Percentiles rank a stretch among this genome's conserved stretches.
These are phyloP conservation scores for Planococcus citri DNA, from an alignment of 1,140 invertebrate species.

Conservation along the genomic window DNA sequence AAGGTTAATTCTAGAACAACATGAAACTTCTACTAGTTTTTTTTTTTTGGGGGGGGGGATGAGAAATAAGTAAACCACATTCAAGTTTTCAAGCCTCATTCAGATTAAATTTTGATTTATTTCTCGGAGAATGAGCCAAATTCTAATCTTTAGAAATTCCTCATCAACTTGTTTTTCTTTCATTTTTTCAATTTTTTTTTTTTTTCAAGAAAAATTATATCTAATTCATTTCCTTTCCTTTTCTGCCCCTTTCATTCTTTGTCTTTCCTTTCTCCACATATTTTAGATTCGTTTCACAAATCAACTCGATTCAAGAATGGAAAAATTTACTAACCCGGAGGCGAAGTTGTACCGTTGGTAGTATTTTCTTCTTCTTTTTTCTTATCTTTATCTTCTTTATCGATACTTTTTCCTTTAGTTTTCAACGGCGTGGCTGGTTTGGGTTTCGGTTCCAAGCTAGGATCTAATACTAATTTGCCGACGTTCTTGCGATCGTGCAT, in stretches of 20 bases:
- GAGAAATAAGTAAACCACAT: too few relatives aligned
- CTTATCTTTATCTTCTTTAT: slow-evolving; percentile 37
- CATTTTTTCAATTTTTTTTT: too few relatives aligned
- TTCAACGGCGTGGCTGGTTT: slow-evolving; percentile 62
- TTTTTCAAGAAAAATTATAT: background rate
- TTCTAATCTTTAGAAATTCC: too few relatives aligned
- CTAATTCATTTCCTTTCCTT: background rate
- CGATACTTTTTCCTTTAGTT: slow-evolving; percentile 50
- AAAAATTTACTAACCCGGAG: too few relatives aligned
- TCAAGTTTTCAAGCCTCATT: too few relatives aligned
- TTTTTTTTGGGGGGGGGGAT: too few relatives aligned
- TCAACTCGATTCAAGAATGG: background rate
- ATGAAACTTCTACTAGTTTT: too few relatives aligned
- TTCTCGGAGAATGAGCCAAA: too few relatives aligned
- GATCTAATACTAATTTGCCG: slow-evolving; percentile 74
- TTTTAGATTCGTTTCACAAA: background rate
- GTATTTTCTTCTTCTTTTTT: slow-evolving; percentile 22
- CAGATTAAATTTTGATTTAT: too few relatives aligned
- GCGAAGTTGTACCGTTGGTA: slow-evolving; percentile 23
- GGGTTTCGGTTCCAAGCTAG: slow-evolving; percentile 59
- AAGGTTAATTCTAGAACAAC: too few relatives aligned
- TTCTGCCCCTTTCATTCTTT: too few relatives aligned
- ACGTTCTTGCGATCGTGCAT: slow-evolving; percentile 85
- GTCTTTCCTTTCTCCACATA: background rate
- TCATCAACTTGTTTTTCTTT: too few relatives aligned